Conservation (phyloP, 2,888 invertebrate species). For the Drosophila birchii region DNA sequence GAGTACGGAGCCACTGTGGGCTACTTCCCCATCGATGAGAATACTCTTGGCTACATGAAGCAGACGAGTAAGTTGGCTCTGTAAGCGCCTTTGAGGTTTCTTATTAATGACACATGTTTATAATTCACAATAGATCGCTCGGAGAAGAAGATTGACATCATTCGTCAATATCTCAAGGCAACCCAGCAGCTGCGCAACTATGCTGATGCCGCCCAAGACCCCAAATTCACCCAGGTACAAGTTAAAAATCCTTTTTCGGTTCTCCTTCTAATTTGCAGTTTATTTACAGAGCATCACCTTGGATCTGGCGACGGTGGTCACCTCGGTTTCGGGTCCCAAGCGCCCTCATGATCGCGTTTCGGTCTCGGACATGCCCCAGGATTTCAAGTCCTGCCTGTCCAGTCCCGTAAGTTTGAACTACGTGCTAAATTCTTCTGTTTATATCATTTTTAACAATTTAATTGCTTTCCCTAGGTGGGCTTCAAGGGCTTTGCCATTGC, state of each 20-base stretch:
- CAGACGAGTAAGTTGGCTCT: slow-evolving; percentile 89
- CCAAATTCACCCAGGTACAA: slow-evolving; percentile 89
- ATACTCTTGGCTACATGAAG: slow-evolving; percentile 92
- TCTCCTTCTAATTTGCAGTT: not conserved
- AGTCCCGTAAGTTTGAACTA: slow-evolving; percentile 90
- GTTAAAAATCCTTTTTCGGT: rapidly evolving
- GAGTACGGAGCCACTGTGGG: slow-evolving; percentile 99
- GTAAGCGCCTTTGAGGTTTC: not conserved
- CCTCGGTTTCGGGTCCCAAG: slow-evolving; percentile 98
- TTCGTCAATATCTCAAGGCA: slow-evolving; percentile 92
- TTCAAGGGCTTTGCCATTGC: slow-evolving; percentile 96
- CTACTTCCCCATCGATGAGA: slow-evolving; percentile 95
- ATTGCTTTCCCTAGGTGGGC: slow-evolving; percentile 88
- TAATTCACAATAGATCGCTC: slow-evolving; percentile 89
- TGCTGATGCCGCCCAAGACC: slow-evolving; percentile 90
- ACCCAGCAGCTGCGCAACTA: slow-evolving; percentile 95
- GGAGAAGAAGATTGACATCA: slow-evolving; percentile 90
- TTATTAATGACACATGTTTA: not conserved
- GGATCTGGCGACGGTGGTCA: slow-evolving; percentile 94
- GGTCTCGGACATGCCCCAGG: slow-evolving; percentile 94
- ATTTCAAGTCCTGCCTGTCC: slow-evolving; percentile 93
- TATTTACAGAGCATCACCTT: slow-evolving; percentile 85
- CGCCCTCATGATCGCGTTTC: slow-evolving; percentile 98
- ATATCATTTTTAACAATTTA: not conserved
- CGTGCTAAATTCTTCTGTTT: not conserved